Base-by-base conservation (phyloP, 2,113 vertebrate species). In the Eonycteris spelaea region DNA sequence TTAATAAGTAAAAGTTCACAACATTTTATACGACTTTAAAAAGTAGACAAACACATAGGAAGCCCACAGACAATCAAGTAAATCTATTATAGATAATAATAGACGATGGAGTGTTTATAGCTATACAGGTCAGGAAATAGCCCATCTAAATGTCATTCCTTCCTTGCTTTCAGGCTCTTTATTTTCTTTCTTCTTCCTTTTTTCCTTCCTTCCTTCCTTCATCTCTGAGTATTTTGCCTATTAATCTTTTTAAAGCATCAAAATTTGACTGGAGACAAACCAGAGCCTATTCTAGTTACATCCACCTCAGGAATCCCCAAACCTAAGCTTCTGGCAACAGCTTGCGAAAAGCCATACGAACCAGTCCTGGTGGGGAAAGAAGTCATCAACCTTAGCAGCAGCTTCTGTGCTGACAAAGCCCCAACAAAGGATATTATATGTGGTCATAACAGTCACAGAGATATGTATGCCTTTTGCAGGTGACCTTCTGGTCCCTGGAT, bases 351-450 rank as follows among this genome's bases (percentile, higher is more conserved):
- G 59, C 45, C 51, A n/a, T 15, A 83, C 55, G 90, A 65, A 92
- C 48, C 71, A 63, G 14, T 75, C 38, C 40, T 55, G 19, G 35
- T 70, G 12, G 21, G 35, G 86, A 80, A 92, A 74, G 80, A 74
- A 95, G 88, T 67, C 79, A 75, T 61, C n/a, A n/a, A 40, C 61
- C 57, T 93, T 83, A 86, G 45, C 57, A 71, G 33, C 55, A 43
- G 63, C 83, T 84, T 77, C 30, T 48, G 48, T 86, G 91, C 70
- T 95, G 88, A 93, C 45, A 80, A 90, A 86, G 30, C 18, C 61
- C 45, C 82, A 40, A 63, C 68, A 92, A 91, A 94, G 79, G 57
- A 53, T 70, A 73, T 30, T 57, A 68, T 19, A 8, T 4, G n/a
- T 53, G 84, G 43, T 93, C 83, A 33, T 24, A 19, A 93, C 0